Percentiles rank a stretch among this genome's conserved stretches.
These are phyloP conservation scores for Heliothis peltigera DNA, from an alignment of 2,888 invertebrate genomes.

Conservation along the genomic window DNA sequence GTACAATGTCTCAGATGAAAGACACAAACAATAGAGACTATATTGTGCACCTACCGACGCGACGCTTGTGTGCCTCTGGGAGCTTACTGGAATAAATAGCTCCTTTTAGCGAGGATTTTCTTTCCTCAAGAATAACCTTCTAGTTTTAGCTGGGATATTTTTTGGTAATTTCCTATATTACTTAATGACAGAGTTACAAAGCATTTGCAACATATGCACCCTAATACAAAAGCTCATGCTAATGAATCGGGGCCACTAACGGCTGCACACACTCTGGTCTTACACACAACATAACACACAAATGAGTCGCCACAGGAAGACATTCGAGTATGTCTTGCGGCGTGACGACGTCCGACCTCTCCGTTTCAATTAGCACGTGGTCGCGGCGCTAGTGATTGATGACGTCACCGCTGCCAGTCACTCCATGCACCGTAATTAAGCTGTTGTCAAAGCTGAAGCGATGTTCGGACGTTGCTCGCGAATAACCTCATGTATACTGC, in stretches of 20 bases:
- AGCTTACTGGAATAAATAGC: neutral
- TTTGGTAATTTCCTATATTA: neutral
- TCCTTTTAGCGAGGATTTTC: neutral
- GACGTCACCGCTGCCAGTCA: slow-evolving; percentile 16
- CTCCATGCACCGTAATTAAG: slow-evolving; percentile 25
- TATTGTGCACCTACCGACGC: neutral
- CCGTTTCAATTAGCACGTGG: slow-evolving; percentile 39
- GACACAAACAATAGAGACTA: neutral
- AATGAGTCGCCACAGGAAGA: neutral
- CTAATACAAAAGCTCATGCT: neutral
- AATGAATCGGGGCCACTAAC: neutral
- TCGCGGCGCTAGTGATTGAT: slow-evolving; percentile 36
- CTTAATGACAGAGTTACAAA: too few species aligned
- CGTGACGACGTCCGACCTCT: neutral
- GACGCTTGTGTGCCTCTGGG: neutral
- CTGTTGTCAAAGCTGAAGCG: slow-evolving; percentile 11
- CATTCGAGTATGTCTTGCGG: neutral
- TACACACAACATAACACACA: too few species aligned
- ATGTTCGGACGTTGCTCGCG: neutral
- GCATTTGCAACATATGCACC: too few species aligned
- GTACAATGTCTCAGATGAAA: slow-evolving; percentile 11
- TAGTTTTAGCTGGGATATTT: neutral
- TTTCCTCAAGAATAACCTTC: neutral
- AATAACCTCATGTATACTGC: neutral
- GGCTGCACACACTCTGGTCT: too few species aligned